phyloP scores from a whole-genome alignment of 64 coral and sea anemone species.

The Actinia equina region DNA sequence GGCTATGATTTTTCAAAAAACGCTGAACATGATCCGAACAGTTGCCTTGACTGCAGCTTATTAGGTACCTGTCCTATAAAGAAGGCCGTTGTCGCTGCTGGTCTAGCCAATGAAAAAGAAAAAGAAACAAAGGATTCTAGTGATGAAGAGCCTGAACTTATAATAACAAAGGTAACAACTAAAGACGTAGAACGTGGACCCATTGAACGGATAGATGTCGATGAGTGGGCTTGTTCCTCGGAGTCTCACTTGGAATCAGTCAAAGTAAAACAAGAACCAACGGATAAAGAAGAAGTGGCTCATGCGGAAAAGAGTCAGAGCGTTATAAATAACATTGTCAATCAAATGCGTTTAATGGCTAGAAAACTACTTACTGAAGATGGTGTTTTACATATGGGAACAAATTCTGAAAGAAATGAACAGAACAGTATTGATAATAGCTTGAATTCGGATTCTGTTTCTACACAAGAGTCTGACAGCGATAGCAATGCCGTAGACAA shows the following conservation, averaged over 20 bases:
- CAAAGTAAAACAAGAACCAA: neutral
- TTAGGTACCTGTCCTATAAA: neutral
- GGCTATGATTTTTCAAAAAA: neutral
- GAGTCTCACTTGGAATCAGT: neutral
- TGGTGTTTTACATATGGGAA: neutral
- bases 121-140: neutral
- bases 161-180: slow-evolving; percentile 17
- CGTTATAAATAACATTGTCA: neutral
- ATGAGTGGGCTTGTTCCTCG: neutral
- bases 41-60: neutral
- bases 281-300: neutral
- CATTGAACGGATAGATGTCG: slow-evolving; percentile 9
- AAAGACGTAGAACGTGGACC: slow-evolving; percentile 6
- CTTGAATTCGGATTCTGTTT: neutral
- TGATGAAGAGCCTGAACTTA: neutral
- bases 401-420: neutral
- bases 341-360: slow-evolving; percentile 5
- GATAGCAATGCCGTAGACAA: neutral
- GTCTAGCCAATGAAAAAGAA: neutral
- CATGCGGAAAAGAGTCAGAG: neutral
- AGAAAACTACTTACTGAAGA: neutral
- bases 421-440: neutral
- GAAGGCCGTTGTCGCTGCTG: neutral
- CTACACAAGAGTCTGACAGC: neutral
- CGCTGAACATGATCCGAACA: neutral